Evolutionary conservation across 64 coral and sea anemone genomes (phyloP), one percentile per base, ranked within the genome.

Genomic region (Astreopora myriophthalma): DNA sequence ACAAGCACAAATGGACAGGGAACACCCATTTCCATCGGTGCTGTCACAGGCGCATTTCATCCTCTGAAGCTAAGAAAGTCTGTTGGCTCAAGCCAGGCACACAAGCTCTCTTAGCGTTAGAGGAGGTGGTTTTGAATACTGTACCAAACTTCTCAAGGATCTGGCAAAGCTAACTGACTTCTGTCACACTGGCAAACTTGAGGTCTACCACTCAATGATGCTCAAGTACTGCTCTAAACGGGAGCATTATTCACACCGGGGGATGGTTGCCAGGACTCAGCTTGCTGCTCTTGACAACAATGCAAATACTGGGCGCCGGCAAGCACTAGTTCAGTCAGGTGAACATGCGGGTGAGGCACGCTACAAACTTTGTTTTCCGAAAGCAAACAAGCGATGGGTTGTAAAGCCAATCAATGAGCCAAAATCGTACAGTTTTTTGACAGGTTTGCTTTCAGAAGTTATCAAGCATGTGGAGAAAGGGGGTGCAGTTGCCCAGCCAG

Each of bases 341-440:
- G 34, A 74, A 58, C 67, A 40, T 28, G 65, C 46, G n/a, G 91
- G 74, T 17, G 49, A 82, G 72, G 85, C 65, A 51, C 74, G 74
- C 26, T 87, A 87, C 25, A 85, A 39, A 16, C 12, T 34, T 22
- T 52, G 83, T 22, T 87, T 79, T 48, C 73, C 73, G 31, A 93
- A 93, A 74, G 72, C 63, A 40, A n/a, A 44, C 62, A 86, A 86
- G 63, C 35, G 83, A n/a, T 86, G 83, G 62, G 83, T 42, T 31
- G 83, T 71, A n/a, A 86, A 86, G 22, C 83, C 83, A 14, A 52
- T 76, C 22, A 31, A 0, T 3, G 68, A 88, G 44, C 34, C 6
- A 29, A 88, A 88, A 57, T 34, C 19, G 19, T 88, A 75, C 19
- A 29, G 26, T 30, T 65, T 34, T 31, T 60, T 85, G 20, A n/a